Conservation (phyloP, 2,113 vertebrate genomes). For the Myiopsitta monachus region DNA sequence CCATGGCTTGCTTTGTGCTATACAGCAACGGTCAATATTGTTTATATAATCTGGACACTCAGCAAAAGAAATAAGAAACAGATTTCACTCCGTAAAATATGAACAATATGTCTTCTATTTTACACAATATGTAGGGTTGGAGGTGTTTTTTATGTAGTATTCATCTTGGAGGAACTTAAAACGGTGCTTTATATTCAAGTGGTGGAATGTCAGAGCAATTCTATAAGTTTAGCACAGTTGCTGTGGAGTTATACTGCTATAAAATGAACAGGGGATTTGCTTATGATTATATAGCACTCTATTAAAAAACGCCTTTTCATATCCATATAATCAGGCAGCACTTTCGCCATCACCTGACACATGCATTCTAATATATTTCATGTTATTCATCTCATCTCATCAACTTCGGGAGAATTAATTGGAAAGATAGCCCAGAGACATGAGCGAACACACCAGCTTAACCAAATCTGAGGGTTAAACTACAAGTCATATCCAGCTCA, state of each 20-base stretch:
- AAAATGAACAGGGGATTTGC: background rate
- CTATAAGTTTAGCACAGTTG: background rate
- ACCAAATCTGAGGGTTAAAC: background rate
- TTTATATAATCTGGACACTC: background rate
- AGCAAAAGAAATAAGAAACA: slow-evolving; percentile 16
- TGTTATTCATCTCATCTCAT: background rate
- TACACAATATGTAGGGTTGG: background rate
- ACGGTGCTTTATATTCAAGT: background rate
- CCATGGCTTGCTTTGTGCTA: background rate
- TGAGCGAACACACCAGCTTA: background rate
- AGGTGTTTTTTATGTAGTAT: background rate
- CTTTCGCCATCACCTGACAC: background rate
- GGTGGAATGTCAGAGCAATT: background rate
- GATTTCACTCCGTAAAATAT: slow-evolving; percentile 8
- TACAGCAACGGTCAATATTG: background rate
- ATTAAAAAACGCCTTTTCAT: slow-evolving; percentile 5
- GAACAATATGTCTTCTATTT: background rate
- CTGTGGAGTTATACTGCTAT: background rate
- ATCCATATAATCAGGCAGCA: background rate
- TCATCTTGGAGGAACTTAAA: background rate
- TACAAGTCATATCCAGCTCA: background rate
- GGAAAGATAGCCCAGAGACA: background rate
- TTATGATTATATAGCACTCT: background rate
- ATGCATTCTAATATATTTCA: background rate
- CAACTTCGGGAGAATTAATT: slow-evolving; percentile 5